These are phyloP conservation scores for Sinosuthora webbiana DNA, from an alignment of 2,113 vertebrate genomes.

Conservation along the genomic window DNA sequence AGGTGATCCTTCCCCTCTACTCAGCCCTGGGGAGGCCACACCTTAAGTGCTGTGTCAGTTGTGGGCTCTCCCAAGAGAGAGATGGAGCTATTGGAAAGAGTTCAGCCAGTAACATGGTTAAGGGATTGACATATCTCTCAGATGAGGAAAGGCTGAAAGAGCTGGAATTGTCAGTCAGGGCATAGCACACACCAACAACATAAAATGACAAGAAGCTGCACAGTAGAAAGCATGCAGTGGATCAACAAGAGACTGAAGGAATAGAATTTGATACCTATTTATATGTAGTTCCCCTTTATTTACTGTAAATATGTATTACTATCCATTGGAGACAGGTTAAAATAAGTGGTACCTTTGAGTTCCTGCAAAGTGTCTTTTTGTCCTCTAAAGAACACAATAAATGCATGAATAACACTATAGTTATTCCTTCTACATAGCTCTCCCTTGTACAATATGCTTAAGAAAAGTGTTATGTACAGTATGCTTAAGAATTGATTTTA, in stretches of 20 bases:
- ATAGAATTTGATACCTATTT: not conserved
- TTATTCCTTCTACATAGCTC: not conserved
- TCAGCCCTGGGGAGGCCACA: not conserved
- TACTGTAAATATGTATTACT: not conserved
- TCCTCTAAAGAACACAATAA: not conserved
- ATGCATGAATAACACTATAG: not conserved
- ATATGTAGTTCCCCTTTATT: not conserved
- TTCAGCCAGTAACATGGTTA: not conserved
- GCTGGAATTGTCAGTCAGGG: not conserved
- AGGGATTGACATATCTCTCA: not conserved
- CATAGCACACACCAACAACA: accelerated
- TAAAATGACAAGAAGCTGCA: not conserved
- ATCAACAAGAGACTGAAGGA: not conserved
- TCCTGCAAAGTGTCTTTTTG: not conserved
- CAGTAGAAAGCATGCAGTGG: not conserved
- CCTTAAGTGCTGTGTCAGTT: not conserved
- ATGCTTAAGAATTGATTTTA: not conserved
- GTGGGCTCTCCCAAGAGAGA: not conserved
- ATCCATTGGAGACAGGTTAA: not conserved
- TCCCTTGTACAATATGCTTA: not conserved
- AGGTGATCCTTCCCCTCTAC: not conserved
- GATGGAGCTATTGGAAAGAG: not conserved
- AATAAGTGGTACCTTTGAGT: not conserved
- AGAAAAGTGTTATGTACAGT: not conserved
- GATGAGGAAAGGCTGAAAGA: not conserved